Percentiles rank a stretch among this genome's conserved stretches.
phyloP scores from a whole-genome alignment of 2,888 invertebrate species.

The Perdita meconis region DNA sequence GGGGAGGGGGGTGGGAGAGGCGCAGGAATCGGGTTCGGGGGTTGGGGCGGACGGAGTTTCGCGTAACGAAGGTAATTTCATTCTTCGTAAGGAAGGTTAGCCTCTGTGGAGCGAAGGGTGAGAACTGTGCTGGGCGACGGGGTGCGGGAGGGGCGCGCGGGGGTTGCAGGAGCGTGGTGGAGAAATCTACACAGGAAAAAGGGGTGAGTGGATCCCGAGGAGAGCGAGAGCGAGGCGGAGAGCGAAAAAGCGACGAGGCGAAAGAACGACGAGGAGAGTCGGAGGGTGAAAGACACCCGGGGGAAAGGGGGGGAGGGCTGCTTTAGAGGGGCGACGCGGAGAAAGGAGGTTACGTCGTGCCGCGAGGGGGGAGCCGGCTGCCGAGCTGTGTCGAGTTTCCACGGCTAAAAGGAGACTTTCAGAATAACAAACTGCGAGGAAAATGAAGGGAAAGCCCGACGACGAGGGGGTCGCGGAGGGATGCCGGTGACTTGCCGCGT shows the following conservation, averaged over 20 bases:
- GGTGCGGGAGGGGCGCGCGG: conserved; percentile 24
- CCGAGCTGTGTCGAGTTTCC: conserved; percentile 79
- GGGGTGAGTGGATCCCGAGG: conserved; percentile 72
- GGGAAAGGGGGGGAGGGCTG: conserved; percentile 10
- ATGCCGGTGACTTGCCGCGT: conserved; percentile 4
- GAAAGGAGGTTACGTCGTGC: conserved; percentile 62
- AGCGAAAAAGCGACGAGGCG: conserved; percentile 39
- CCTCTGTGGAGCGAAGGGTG: conserved; percentile 61
- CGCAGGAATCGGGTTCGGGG: conserved; percentile 62
- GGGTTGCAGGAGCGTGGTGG: conserved; percentile 70
- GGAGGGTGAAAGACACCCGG: conserved; percentile 28
- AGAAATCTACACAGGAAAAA: conserved; percentile 68
- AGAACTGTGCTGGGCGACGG: conserved; percentile 46
- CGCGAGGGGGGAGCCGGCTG: conserved; percentile 43
- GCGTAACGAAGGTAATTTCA: conserved; percentile 84
- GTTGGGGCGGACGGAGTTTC: conserved; percentile 79
- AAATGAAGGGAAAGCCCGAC: conserved; percentile 59
- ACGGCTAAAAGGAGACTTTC: conserved; percentile 75
- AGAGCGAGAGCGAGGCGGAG: conserved; percentile 62
- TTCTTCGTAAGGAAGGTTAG: conserved; percentile 80
- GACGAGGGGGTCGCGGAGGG: conserved; percentile 9
- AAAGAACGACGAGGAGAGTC: conserved; percentile 33
- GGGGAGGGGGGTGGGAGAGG: conserved; percentile 53
- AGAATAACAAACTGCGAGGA: conserved; percentile 78
- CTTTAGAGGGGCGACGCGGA: conserved; percentile 52